Conservation (phyloP, 2,888 invertebrate species). For the Chamaedrilus cognettii region DNA sequence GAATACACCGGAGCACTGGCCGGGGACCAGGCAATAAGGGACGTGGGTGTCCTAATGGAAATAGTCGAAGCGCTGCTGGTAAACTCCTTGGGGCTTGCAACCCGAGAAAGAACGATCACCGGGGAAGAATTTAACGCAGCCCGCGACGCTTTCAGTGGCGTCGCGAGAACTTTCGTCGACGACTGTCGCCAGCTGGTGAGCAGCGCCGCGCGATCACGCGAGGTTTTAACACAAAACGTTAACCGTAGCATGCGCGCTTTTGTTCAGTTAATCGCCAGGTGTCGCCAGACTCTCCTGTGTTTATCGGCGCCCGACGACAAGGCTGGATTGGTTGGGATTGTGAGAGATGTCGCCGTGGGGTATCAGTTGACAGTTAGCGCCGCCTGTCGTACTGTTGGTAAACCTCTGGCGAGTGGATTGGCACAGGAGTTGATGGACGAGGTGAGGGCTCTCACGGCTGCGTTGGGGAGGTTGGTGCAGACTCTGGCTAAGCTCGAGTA, state of each 20-base stretch:
- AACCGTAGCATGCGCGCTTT: constrained; percentile 5
- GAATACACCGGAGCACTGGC: neutral
- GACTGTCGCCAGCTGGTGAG: neutral
- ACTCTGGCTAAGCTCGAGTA: constrained; percentile 1
- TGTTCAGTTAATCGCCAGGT: constrained; percentile 8
- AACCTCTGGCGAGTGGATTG: neutral
- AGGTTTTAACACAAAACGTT: neutral
- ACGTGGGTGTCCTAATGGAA: neutral
- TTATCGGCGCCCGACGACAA: constrained; percentile 3
- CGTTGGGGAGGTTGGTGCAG: neutral
- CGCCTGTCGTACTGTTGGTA: neutral
- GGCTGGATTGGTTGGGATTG: neutral
- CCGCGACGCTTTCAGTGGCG: neutral
- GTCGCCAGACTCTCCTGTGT: neutral
- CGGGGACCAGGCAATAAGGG: neutral
- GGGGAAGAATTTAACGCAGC: neutral
- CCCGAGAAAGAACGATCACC: neutral
- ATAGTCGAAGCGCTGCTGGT: neutral
- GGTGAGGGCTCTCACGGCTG: neutral
- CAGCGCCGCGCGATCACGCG: neutral
- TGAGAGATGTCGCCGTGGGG: neutral
- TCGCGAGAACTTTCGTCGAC: neutral
- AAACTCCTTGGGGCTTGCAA: neutral
- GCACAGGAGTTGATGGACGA: neutral
- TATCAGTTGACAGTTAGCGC: neutral